These are phyloP conservation scores for Bombus cullumanus DNA, from an alignment of 1,140 invertebrate species.

Conservation along the genomic window DNA sequence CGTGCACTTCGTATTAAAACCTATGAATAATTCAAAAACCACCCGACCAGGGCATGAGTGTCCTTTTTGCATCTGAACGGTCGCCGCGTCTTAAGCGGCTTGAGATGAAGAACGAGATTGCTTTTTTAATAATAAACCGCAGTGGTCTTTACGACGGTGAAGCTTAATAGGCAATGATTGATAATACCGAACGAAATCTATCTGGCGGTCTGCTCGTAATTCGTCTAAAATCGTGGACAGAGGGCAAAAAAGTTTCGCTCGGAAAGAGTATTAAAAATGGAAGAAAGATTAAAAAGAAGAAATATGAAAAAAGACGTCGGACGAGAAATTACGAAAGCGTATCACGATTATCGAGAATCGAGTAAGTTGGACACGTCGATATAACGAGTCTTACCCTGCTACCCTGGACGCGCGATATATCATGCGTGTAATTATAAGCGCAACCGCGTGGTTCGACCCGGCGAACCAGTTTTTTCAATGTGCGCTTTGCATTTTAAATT, in stretches of 20 bases:
- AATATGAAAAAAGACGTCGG: not conserved
- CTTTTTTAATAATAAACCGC: slow-evolving; percentile 36
- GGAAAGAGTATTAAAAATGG: not conserved
- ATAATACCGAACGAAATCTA: not conserved
- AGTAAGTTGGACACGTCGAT: slow-evolving; percentile 14
- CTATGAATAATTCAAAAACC: slow-evolving; percentile 61
- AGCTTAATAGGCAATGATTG: slow-evolving; percentile 9
- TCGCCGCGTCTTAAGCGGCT: slow-evolving; percentile 10
- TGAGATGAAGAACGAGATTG: slow-evolving; percentile 24
- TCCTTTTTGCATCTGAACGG: slow-evolving; percentile 55
- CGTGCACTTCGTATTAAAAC: slow-evolving; percentile 51
- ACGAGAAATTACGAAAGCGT: slow-evolving; percentile 15
- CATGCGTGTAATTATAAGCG: slow-evolving; percentile 44
- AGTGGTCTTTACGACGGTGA: not conserved
- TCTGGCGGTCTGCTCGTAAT: not conserved
- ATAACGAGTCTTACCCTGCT: slow-evolving; percentile 15
- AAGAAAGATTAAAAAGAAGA: not conserved
- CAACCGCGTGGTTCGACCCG: slow-evolving; percentile 30
- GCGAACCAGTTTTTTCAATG: slow-evolving; percentile 47
- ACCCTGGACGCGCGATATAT: slow-evolving; percentile 15
- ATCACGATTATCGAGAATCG: not conserved
- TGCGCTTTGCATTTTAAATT: slow-evolving; percentile 36
- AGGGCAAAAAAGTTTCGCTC: not conserved
- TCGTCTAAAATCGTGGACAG: not conserved
- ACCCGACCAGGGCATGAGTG: not conserved